A percentile compares a stretch with the other conserved stretches of the same genome.
phyloP scores from a whole-genome alignment of 2,888 invertebrate genomes.

The Orchesellides sinensis region DNA sequence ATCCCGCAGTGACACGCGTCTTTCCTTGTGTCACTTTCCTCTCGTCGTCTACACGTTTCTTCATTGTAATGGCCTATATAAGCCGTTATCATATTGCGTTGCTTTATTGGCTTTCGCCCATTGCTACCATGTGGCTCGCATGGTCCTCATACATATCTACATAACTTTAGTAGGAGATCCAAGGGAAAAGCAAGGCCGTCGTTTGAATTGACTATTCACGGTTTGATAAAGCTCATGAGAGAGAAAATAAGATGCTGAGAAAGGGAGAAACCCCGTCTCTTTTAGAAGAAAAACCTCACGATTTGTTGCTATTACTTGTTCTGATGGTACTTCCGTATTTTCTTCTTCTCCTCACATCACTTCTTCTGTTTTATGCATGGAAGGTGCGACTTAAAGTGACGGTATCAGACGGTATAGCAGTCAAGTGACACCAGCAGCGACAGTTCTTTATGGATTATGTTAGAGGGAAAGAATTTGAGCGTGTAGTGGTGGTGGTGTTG shows the following conservation, averaged over 20 bases:
- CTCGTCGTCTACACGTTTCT: not conserved
- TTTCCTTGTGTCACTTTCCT: slow-evolving; percentile 44
- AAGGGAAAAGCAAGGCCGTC: slow-evolving; percentile 16
- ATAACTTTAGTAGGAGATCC: no score
- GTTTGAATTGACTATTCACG: slow-evolving; percentile 45
- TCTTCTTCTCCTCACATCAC: slow-evolving; percentile 26
- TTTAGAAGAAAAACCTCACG: slow-evolving; percentile 42
- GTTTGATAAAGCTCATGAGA: slow-evolving; percentile 47
- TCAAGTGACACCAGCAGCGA: slow-evolving; percentile 58
- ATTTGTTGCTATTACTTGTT: slow-evolving; percentile 63
- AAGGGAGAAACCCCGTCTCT: slow-evolving; percentile 23
- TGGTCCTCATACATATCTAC: no score
- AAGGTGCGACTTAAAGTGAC: slow-evolving; percentile 54
- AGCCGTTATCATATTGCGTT: slow-evolving; percentile 34
- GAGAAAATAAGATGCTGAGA: not conserved
- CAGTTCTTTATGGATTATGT: slow-evolving; percentile 63
- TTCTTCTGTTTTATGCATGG: slow-evolving; percentile 56
- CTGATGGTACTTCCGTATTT: slow-evolving; percentile 45
- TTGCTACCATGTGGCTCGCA: slow-evolving; percentile 53
- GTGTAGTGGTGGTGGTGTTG: no score
- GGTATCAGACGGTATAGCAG: slow-evolving; percentile 49
- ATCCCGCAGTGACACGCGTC: slow-evolving; percentile 51
- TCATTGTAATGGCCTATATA: slow-evolving; percentile 50
- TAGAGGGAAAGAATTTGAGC: slow-evolving; percentile 13
- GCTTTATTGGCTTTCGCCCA: slow-evolving; percentile 57